Percentiles rank a stretch among this genome's conserved stretches.
These are phyloP conservation scores for Esperia sulphurella DNA, from an alignment of 2,888 invertebrate genomes.

Conservation along the genomic window DNA sequence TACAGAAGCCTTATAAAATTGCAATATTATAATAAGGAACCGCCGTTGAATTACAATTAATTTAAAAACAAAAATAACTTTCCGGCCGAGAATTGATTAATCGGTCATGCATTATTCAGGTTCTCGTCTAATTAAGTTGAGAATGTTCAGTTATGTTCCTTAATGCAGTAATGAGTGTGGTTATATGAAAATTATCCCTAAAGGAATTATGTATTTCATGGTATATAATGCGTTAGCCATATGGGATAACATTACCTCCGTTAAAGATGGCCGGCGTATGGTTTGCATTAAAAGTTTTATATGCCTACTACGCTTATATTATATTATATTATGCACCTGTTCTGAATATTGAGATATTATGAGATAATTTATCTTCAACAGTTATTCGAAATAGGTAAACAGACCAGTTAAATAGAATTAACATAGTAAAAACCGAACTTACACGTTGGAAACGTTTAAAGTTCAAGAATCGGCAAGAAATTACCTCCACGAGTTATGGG, in stretches of 20 bases:
- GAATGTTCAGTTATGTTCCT: conserved; percentile 14
- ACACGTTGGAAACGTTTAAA: not conserved
- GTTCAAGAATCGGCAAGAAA: not conserved
- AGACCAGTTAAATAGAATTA: too few relatives aligned
- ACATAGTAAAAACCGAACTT: too few relatives aligned
- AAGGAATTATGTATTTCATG: conserved; percentile 2
- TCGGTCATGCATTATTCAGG: conserved; percentile 53
- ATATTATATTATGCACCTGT: too few relatives aligned
- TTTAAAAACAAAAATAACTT: conserved; percentile 48
- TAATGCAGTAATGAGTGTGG: conserved; percentile 29
- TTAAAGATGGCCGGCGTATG: too few relatives aligned
- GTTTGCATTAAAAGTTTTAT: too few relatives aligned
- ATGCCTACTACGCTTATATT: too few relatives aligned
- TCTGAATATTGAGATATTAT: too few relatives aligned
- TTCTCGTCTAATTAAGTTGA: conserved; percentile 39
- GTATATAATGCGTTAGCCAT: too few relatives aligned
- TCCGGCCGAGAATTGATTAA: conserved; percentile 40
- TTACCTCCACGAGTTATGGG: conserved; percentile 27
- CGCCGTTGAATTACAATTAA: conserved; percentile 60
- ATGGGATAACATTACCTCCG: too few relatives aligned
- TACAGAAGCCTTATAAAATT: conserved; percentile 59
- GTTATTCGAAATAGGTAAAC: too few relatives aligned
- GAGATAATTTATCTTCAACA: too few relatives aligned
- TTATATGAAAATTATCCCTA: conserved; percentile 31
- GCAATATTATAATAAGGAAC: conserved; percentile 67